These are phyloP conservation scores for Carcharodon carcharias DNA, from an alignment of 2,797 vertebrate genomes.

Conservation along the genomic window DNA sequence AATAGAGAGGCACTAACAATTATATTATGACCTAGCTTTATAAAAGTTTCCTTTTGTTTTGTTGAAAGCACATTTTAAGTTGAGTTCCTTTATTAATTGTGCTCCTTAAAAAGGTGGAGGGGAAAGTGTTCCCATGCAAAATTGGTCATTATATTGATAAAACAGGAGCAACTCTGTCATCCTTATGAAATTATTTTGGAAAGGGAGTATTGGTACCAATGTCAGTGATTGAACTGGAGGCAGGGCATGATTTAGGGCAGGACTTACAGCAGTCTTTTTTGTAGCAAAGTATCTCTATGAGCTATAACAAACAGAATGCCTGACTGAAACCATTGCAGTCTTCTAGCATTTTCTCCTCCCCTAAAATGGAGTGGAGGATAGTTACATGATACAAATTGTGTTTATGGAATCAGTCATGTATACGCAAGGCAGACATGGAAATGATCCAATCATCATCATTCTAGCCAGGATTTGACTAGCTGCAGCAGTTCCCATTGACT, in stretches of 20 bases:
- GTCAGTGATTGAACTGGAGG: background rate
- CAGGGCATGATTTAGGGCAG: background rate
- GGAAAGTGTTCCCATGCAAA: background rate
- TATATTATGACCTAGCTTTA: background rate
- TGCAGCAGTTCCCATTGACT: background rate
- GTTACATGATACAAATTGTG: background rate
- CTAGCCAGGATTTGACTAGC: background rate
- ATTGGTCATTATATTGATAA: background rate
- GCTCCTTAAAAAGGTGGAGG: background rate
- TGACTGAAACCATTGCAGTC: background rate
- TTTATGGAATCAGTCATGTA: background rate
- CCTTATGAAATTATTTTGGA: background rate
- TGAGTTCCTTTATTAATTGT: background rate
- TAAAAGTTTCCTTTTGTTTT: background rate
- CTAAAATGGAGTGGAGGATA: background rate
- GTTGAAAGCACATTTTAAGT: background rate
- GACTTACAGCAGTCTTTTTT: background rate
- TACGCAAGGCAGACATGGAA: background rate
- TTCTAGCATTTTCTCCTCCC: background rate
- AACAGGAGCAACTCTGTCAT: background rate
- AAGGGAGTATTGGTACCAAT: background rate
- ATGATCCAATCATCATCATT: background rate
- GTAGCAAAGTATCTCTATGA: background rate
- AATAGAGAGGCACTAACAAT: background rate
- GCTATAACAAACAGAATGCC: background rate